These are phyloP conservation scores for Montipora efflorescens DNA, from an alignment of 64 coral and sea anemone genomes.

Conservation along the genomic window DNA sequence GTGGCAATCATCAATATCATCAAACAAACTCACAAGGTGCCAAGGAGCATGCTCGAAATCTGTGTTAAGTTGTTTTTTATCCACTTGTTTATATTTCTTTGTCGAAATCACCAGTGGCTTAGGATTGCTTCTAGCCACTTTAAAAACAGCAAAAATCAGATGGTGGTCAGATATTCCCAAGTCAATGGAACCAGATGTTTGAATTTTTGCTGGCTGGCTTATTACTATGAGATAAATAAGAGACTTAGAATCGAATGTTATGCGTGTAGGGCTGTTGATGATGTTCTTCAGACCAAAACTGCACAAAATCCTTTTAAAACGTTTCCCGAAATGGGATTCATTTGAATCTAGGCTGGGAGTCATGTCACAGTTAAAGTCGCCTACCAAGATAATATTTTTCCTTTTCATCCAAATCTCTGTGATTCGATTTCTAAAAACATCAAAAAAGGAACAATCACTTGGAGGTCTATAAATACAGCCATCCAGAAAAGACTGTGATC, in stretches of 20 bases:
- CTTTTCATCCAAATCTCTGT: slow-evolving; percentile 23
- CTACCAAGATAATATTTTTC: slow-evolving; percentile 28
- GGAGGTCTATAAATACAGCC: not conserved
- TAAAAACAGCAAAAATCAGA: not conserved
- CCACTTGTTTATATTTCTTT: not conserved
- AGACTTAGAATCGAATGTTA: slow-evolving; percentile 9
- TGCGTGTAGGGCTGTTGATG: slow-evolving; percentile 23
- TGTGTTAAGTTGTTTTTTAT: no score
- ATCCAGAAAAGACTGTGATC: not conserved
- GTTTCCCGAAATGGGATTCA: no score
- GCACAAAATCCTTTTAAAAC: not conserved
- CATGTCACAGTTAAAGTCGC: slow-evolving; percentile 42
- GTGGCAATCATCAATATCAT: no score
- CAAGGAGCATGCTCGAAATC: no score
- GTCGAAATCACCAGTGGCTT: not conserved
- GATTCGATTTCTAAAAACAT: not conserved
- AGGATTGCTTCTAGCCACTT: not conserved
- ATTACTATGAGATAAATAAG: not conserved
- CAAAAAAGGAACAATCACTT: not conserved
- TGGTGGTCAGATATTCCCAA: slow-evolving; percentile 9
- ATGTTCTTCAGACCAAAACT: slow-evolving; percentile 1
- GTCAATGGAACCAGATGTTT: slow-evolving; percentile 27
- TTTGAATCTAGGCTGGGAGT: not conserved
- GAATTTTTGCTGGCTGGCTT: not conserved
- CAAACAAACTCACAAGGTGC: no score